Evolutionary conservation across 92 coral and sea anemone genomes (phyloP).

Genomic region (Epizoanthus fatuus): DNA sequence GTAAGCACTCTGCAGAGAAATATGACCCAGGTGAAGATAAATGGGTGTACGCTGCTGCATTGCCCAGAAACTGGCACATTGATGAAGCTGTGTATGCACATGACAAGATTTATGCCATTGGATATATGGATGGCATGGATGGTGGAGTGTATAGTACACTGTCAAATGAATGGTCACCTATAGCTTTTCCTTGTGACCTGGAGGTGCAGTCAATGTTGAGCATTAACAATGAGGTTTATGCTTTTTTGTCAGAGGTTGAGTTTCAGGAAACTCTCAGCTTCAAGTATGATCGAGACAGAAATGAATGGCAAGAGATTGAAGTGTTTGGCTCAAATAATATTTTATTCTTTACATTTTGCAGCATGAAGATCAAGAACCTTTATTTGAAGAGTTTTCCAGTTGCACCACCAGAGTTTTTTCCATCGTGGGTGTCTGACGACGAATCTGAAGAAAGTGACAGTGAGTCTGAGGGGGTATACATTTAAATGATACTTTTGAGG

Average conservation of each 20-base stretch:
- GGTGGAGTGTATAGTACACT: not conserved
- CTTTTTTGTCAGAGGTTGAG: not conserved
- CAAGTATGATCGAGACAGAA: not conserved
- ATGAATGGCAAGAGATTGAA: not conserved
- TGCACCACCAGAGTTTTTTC: not conserved
- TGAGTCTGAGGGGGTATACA: too few relatives aligned
- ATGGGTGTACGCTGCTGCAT: not conserved
- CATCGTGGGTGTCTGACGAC: too few relatives aligned
- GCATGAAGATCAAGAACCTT: not conserved
- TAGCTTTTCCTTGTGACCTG: not conserved
- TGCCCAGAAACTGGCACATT: not conserved
- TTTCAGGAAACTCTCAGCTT: not conserved
- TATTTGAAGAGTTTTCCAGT: not conserved
- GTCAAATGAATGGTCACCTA: not conserved
- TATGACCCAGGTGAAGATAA: too few relatives aligned
- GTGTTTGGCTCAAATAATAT: not conserved
- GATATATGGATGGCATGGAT: not conserved
- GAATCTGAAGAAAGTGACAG: too few relatives aligned
- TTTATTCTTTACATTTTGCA: not conserved
- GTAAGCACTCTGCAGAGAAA: not conserved
- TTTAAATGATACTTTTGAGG: too few relatives aligned
- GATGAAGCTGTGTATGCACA: slow-evolving; percentile 1
- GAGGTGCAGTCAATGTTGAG: not conserved
- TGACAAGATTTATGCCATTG: not conserved
- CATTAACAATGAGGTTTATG: not conserved